phyloP scores from a whole-genome alignment of 2,888 invertebrate species.

The Metacarcinus magister region DNA sequence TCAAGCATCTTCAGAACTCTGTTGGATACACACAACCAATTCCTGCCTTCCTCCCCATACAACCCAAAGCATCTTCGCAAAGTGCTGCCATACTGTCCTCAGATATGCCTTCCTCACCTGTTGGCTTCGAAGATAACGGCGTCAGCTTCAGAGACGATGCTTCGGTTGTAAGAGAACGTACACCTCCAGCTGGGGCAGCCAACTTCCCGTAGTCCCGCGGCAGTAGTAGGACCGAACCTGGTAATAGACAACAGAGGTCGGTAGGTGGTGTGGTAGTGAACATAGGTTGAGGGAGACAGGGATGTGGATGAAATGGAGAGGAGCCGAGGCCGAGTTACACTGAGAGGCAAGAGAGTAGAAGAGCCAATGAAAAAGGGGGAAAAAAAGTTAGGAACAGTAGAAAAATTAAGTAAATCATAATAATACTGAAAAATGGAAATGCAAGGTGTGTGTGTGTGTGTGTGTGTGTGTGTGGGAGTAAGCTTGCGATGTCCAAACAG shows the following conservation, averaged over 20 bases:
- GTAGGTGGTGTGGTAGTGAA: background rate
- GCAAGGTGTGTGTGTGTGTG: background rate
- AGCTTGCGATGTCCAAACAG: background rate
- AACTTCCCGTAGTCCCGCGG: background rate
- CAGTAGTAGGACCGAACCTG: slow-evolving; percentile 16
- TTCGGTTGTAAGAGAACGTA: background rate
- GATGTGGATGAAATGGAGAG: background rate
- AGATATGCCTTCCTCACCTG: background rate
- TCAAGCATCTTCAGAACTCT: background rate
- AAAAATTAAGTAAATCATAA: background rate
- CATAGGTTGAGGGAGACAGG: background rate
- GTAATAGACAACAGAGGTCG: background rate
- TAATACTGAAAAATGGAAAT: background rate
- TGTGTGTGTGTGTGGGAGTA: background rate
- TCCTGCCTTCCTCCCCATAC: background rate
- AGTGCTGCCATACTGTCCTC: too few species aligned
- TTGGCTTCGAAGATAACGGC: slow-evolving; percentile 9
- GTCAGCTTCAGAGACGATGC: background rate
- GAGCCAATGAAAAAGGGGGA: too few species aligned
- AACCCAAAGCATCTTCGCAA: background rate
- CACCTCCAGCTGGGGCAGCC: slow-evolving; percentile 53
- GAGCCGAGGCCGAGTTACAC: background rate
- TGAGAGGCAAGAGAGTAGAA: background rate
- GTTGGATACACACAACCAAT: background rate
- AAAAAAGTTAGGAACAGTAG: background rate